Evolutionary conservation across 2,797 vertebrate genomes (phyloP), one percentile per base, ranked within the genome.

Genomic region (Helarctos malayanus): DNA sequence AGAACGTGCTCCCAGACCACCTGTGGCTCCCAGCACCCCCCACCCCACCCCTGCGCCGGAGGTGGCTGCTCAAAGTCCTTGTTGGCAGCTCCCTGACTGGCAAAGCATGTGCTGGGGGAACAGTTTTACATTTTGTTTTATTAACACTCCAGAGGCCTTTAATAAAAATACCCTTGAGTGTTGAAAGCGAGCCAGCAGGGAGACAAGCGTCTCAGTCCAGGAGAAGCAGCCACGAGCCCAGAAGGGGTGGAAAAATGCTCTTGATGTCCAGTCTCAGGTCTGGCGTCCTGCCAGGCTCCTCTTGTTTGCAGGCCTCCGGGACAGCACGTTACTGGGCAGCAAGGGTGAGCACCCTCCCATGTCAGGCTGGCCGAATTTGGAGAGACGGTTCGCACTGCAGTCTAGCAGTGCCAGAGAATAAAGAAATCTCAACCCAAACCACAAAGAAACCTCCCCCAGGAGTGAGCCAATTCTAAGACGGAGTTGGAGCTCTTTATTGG

Each of bases 371-470:
- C 38, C 1, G 12, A 41, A 21, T 49, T 32, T 52, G 76, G 76
- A 54, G 45, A 79, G 85, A 15, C 0, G 1, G 23, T 80, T 81
- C 85, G 49, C 52, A 1, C 52, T 18, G 63, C 49, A 2, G 89
- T 27, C 86, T 21, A 8, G 41, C 41, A 0, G 75, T 57, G 92
- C 91, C 89, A 63, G 84, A 41, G 83, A 76, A 83, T 41, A 71
- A 75, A 84, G 92, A 69, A 63, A 38, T 71, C 81, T 32, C 76
- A 85, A 8, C 75, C 81, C 96, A 81, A 47, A 94, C 96, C 91
- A 45, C 63, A 85, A 47, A 87, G 41, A 76, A 91, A 10, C 49
- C 56, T 89, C 52, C 69, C 63, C 56, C 0, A 0, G 86, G 89
- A 88, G 94, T 32, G 0, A 0, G 93, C 89, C 38, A 41, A 2